Percentiles rank a stretch among this genome's conserved stretches.
phyloP scores from a whole-genome alignment of 2,888 invertebrate species.

The Diadegma fenestrale region DNA sequence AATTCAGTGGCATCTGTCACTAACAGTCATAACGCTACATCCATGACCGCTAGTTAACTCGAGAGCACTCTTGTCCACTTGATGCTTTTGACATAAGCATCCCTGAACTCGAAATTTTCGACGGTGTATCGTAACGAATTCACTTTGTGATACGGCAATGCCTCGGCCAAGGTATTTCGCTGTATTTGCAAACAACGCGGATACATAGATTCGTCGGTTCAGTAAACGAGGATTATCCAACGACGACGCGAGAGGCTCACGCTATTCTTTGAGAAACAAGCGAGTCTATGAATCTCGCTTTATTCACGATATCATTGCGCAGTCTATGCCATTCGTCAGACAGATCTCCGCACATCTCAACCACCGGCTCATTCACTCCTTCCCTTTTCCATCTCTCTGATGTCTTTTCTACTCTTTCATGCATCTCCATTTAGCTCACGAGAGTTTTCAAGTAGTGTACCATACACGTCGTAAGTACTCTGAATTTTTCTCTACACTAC shows the following conservation, averaged over 20 bases:
- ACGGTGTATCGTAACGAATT: background rate
- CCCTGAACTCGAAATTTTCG: conserved; percentile 31
- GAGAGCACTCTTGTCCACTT: conserved; percentile 33
- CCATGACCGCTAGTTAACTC: conserved; percentile 41
- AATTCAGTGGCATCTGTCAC: conserved; percentile 28
- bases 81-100: conserved; percentile 10
- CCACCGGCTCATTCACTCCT: conserved; percentile 14
- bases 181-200: conserved; percentile 26
- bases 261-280: background rate
- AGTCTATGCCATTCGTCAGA: conserved; percentile 14
- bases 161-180: conserved; percentile 11
- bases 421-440: conserved; percentile 14
- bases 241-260: background rate
- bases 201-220: conserved; percentile 21
- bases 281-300: conserved; percentile 6
- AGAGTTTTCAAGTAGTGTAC: conserved; percentile 7
- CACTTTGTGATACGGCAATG: conserved; percentile 7
- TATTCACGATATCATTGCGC: conserved; percentile 35
- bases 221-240: conserved; percentile 21
- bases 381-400: conserved; percentile 1
- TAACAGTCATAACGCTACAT: conserved; percentile 22
- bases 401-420: conserved; percentile 14
- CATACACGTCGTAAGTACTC: background rate
- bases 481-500: background rate
- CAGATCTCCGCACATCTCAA: conserved; percentile 17